phyloP scores from a whole-genome alignment of 2,888 invertebrate genomes.

The Digitonthophagus gazella region DNA sequence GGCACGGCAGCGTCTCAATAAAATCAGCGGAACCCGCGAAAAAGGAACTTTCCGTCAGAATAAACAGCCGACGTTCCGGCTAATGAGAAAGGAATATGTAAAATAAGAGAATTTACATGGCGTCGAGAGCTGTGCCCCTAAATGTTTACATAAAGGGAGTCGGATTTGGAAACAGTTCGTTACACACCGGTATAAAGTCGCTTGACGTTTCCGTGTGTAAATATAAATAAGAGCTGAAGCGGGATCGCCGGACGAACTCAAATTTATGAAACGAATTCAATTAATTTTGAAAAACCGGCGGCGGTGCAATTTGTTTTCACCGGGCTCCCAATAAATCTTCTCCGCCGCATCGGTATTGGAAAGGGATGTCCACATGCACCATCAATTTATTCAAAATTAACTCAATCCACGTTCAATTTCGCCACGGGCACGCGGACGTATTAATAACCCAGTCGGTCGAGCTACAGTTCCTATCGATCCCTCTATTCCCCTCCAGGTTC shows the following conservation, averaged over 20 bases:
- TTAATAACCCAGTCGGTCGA: not conserved
- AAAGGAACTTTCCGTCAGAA: constrained; percentile 30
- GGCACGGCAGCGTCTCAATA: not conserved
- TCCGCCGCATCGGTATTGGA: not conserved
- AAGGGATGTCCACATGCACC: not conserved
- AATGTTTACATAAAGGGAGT: constrained; percentile 11
- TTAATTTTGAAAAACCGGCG: not conserved
- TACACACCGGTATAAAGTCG: constrained; percentile 3
- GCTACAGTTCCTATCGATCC: not conserved
- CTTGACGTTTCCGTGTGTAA: not conserved
- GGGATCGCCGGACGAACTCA: not conserved
- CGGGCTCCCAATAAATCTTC: not conserved
- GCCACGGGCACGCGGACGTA: not conserved
- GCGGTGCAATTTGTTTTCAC: not conserved
- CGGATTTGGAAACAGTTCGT: constrained; percentile 8
- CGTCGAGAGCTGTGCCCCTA: not conserved
- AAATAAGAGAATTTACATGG: constrained; percentile 36
- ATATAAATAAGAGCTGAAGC: not conserved
- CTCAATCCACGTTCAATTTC: not conserved
- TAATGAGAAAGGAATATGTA: constrained; percentile 39
- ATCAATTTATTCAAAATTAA: not conserved
- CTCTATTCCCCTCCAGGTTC: no score
- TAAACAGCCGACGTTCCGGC: constrained; percentile 33
- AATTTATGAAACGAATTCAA: not conserved
- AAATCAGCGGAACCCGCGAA: not conserved